These are phyloP conservation scores for Hycleus phaleratus DNA, from an alignment of 1,140 invertebrate species.

Conservation along the genomic window DNA sequence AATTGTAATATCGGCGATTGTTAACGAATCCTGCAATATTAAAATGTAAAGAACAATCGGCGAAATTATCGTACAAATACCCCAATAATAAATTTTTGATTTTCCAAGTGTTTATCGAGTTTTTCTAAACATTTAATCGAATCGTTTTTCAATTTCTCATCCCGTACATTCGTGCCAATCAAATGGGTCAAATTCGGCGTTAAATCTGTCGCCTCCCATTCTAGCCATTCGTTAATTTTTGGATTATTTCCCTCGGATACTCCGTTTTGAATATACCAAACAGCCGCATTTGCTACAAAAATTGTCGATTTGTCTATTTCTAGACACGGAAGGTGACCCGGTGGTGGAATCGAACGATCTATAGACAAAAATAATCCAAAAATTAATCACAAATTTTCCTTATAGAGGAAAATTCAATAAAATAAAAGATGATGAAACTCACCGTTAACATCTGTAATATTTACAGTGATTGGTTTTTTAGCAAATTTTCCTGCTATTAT, in stretches of 20 bases:
- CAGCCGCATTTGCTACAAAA: slow-evolving; percentile 50
- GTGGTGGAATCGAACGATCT: slow-evolving; percentile 32
- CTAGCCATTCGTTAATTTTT: slow-evolving; percentile 54
- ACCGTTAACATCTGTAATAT: slow-evolving; percentile 51
- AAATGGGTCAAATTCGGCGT: slow-evolving; percentile 48
- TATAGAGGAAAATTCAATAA: background rate
- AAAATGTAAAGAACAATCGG: slow-evolving; percentile 21
- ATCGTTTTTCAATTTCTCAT: slow-evolving; percentile 43
- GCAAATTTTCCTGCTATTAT: slow-evolving; percentile 57
- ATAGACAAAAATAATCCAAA: background rate
- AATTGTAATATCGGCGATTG: slow-evolving; percentile 54
- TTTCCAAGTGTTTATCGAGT: slow-evolving; percentile 36
- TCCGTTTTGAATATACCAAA: slow-evolving; percentile 39
- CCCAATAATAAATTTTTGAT: slow-evolving; percentile 17
- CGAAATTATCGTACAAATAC: slow-evolving; percentile 17
- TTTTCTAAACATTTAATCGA: slow-evolving; percentile 43
- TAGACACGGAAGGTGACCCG: slow-evolving; percentile 45
- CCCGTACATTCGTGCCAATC: slow-evolving; percentile 42
- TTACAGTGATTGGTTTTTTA: slow-evolving; percentile 46
- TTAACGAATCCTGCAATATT: slow-evolving; percentile 44
- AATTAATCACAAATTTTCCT: background rate
- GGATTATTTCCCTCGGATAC: slow-evolving; percentile 29
- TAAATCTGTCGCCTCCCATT: slow-evolving; percentile 66
- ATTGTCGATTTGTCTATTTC: slow-evolving; percentile 42
- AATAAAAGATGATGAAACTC: slow-evolving; percentile 27